Evolutionary conservation across 1,140 invertebrate species (phyloP).

Genomic region (Drosophila willistoni): DNA sequence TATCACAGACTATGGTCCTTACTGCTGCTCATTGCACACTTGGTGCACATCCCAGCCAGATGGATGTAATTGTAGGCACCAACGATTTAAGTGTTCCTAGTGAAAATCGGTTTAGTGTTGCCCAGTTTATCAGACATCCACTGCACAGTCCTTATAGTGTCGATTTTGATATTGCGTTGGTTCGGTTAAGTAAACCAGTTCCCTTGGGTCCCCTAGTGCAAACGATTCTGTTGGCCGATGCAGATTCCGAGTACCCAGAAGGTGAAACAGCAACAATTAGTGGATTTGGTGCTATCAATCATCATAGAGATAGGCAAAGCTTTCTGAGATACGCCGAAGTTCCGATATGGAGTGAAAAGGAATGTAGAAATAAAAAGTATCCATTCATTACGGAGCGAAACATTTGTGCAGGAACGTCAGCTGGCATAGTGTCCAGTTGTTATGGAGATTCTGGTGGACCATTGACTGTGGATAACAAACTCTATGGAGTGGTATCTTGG

Average conservation of each 20-base stretch:
- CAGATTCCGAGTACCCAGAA: slow-evolving; percentile 63
- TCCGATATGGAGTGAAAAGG: slow-evolving; percentile 76
- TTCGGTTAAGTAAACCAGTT: slow-evolving; percentile 60
- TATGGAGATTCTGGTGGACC: slow-evolving; percentile 84
- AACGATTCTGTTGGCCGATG: slow-evolving; percentile 59
- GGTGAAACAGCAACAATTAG: slow-evolving; percentile 76
- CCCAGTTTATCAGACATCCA: slow-evolving; percentile 77
- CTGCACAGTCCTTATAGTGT: slow-evolving; percentile 71
- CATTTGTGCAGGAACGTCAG: slow-evolving; percentile 84
- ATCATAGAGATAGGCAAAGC: slow-evolving; percentile 63
- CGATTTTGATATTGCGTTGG: slow-evolving; percentile 79
- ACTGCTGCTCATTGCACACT: slow-evolving; percentile 88
- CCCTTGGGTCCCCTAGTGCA: slow-evolving; percentile 54
- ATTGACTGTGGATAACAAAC: slow-evolving; percentile 76
- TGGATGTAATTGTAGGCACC: slow-evolving; percentile 72
- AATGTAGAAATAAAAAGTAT: slow-evolving; percentile 71
- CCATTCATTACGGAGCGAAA: slow-evolving; percentile 81
- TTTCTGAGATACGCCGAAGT: slow-evolving; percentile 67
- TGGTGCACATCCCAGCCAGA: slow-evolving; percentile 53
- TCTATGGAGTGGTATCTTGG: slow-evolving; percentile 87
- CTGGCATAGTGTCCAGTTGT: slow-evolving; percentile 75
- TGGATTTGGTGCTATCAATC: slow-evolving; percentile 77
- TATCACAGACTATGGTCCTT: slow-evolving; percentile 85
- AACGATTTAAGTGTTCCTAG: slow-evolving; percentile 60
- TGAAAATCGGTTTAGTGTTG: slow-evolving; percentile 50